Evolutionary conservation across 2,113 vertebrate genomes (phyloP).

Genomic region (Pollachius pollachius): DNA sequence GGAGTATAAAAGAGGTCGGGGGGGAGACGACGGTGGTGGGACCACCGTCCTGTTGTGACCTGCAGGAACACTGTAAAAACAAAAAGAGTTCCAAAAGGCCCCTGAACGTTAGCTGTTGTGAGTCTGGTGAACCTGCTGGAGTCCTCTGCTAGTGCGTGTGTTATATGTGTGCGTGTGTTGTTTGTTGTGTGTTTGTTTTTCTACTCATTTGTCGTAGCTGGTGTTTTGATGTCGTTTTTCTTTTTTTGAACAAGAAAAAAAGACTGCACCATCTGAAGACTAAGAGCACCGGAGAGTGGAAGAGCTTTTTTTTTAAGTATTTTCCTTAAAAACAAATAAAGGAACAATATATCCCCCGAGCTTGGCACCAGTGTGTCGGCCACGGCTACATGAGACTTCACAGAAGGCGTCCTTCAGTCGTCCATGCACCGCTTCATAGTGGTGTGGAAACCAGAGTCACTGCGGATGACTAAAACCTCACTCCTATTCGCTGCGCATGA

Average conservation of each 20-base stretch:
- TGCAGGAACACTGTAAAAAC: conserved; percentile 66
- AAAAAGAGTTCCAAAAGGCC: conserved; percentile 63
- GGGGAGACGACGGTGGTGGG: neutral
- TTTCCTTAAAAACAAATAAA: conserved; percentile 17
- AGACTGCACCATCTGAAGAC: conserved; percentile 42
- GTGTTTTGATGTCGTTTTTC: conserved; percentile 22
- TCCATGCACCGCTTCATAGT: too few relatives aligned
- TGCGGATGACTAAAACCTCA: too few relatives aligned
- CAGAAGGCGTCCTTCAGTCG: too few relatives aligned
- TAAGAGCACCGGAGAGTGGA: conserved; percentile 66
- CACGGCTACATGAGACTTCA: too few relatives aligned
- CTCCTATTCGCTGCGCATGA: too few relatives aligned
- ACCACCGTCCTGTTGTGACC: conserved; percentile 39
- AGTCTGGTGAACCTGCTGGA: conserved; percentile 65
- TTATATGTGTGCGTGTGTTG: conserved; percentile 17
- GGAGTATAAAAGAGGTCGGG: conserved; percentile 14
- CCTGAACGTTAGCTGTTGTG: conserved; percentile 68
- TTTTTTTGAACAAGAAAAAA: conserved; percentile 51
- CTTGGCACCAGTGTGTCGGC: too few relatives aligned
- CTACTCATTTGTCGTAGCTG: conserved; percentile 50
- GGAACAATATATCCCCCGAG: neutral
- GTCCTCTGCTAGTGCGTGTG: conserved; percentile 47
- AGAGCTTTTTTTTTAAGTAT: conserved; percentile 10
- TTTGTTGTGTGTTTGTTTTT: conserved; percentile 25
- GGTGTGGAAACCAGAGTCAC: too few relatives aligned